Evolutionary conservation across 2,797 vertebrate genomes (phyloP).

Genomic region (Helicolenus hilgendorfi): DNA sequence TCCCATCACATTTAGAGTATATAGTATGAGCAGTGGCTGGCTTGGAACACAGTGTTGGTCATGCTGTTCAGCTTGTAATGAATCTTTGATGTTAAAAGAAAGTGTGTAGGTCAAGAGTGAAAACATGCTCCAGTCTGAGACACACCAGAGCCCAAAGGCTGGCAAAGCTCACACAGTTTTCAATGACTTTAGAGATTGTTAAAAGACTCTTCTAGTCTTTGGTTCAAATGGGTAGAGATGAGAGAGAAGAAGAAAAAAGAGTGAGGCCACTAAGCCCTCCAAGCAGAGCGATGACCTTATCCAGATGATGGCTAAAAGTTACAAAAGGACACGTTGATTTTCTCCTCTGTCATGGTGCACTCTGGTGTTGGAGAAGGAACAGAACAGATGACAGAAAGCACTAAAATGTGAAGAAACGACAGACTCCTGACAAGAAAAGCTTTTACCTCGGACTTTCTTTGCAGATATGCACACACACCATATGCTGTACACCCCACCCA

Average conservation of each 20-base stretch:
- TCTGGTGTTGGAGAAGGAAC: not conserved
- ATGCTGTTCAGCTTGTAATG: not conserved
- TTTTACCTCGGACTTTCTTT: slow-evolving; percentile 15
- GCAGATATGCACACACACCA: not conserved
- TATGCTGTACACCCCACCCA: not conserved
- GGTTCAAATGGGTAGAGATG: slow-evolving; percentile 14
- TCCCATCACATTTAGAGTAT: slow-evolving; percentile 5
- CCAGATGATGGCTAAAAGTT: slow-evolving; percentile 15
- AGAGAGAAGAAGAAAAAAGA: not conserved
- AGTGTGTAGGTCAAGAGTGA: not conserved
- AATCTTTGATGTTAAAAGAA: slow-evolving; percentile 43
- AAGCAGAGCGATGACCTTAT: slow-evolving; percentile 26
- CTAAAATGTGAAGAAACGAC: not conserved
- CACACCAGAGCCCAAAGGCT: not conserved
- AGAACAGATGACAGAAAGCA: not conserved
- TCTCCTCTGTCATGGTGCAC: slow-evolving; percentile 6
- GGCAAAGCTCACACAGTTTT: slow-evolving; percentile 4
- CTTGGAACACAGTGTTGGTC: not conserved
- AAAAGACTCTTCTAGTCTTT: not conserved
- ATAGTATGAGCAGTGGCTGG: slow-evolving; percentile 6
- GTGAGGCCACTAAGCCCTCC: slow-evolving; percentile 14
- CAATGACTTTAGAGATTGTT: not conserved
- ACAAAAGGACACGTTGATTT: slow-evolving; percentile 25
- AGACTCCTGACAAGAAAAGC: slow-evolving; percentile 35
- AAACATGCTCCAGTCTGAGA: not conserved